Conservation (phyloP, 2,113 vertebrate genomes). For the Python bivittatus region DNA sequence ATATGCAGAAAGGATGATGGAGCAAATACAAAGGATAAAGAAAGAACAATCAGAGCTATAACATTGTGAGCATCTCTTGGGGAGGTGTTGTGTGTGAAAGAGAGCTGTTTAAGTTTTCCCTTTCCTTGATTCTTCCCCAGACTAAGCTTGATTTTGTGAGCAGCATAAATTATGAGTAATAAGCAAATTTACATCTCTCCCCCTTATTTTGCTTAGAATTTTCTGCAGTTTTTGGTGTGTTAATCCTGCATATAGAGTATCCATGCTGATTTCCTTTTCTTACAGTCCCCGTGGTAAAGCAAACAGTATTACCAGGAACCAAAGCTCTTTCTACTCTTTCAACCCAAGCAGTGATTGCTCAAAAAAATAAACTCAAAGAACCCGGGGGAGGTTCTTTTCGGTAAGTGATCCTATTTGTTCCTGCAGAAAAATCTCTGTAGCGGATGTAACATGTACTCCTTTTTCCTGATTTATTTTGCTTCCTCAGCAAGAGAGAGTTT, state of each 20-base stretch:
- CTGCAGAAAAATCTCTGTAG: background rate
- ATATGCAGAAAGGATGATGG: background rate
- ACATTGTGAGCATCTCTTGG: too few relatives aligned
- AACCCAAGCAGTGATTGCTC: conserved; percentile 77
- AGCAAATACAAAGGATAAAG: background rate
- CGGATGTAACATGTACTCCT: background rate
- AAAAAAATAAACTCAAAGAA: conserved; percentile 91
- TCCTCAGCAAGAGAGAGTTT: background rate
- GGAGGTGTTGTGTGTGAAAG: too few relatives aligned
- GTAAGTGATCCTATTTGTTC: conserved; percentile 71
- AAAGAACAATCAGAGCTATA: background rate
- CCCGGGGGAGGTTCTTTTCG: conserved; percentile 89
- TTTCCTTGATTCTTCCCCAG: background rate
- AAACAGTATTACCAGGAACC: conserved; percentile 77
- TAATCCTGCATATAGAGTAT: background rate
- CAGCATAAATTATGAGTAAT: background rate
- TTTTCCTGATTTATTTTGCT: background rate
- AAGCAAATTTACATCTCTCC: background rate
- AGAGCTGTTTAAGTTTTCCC: background rate
- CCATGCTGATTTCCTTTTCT: conserved; percentile 40
- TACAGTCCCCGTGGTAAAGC: conserved; percentile 85
- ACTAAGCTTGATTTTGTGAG: background rate
- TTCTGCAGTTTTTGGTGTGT: background rate
- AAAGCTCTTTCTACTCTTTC: conserved; percentile 80
- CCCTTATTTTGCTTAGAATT: background rate